A percentile compares a stretch with the other conserved stretches of the same genome.
Conservation (phyloP, 2,113 vertebrate species). For the Vulpes lagopus region DNA sequence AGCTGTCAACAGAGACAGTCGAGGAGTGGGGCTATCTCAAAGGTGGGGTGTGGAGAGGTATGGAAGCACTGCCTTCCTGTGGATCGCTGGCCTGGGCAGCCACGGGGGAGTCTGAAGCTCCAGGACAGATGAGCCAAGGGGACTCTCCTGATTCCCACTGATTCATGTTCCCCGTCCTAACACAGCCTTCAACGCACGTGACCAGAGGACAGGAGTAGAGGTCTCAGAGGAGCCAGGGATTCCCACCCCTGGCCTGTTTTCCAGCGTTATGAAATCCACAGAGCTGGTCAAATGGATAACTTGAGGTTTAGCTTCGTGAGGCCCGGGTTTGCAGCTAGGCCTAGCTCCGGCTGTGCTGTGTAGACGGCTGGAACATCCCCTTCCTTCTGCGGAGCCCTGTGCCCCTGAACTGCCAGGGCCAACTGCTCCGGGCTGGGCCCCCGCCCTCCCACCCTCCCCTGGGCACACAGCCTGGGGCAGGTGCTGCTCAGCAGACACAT, state of each 20-base stretch:
- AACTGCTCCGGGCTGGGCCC: constrained; percentile 86
- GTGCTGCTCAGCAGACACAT: constrained; percentile 89
- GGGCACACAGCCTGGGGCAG: constrained; percentile 90
- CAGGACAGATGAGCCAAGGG: not conserved
- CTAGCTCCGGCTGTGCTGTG: not conserved
- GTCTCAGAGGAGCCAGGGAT: constrained; percentile 70
- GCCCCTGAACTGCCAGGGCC: constrained; percentile 90
- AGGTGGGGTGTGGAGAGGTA: not conserved
- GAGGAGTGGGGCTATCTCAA: fast-evolving
- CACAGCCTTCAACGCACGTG: constrained; percentile 38
- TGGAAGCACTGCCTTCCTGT: fast-evolving
- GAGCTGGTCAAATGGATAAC: constrained; percentile 76
- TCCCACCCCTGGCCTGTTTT: constrained; percentile 71
- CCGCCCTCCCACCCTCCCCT: constrained; percentile 90
- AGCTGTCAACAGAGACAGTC: too few species aligned
- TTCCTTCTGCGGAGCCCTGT: constrained; percentile 70
- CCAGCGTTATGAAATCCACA: constrained; percentile 78
- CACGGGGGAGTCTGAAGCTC: not conserved
- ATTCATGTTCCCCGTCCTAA: constrained; percentile 64
- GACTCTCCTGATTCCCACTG: not conserved
- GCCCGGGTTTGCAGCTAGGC: not conserved
- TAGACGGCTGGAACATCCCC: not conserved
- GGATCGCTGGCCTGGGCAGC: fast-evolving
- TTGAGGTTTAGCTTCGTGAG: not conserved
- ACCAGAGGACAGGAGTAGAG: constrained; percentile 53